Percentiles rank a stretch among this genome's conserved stretches.
These are phyloP conservation scores for Bursaphelenchus mucronatus DNA, from an alignment of 1,140 invertebrate species.

Conservation along the genomic window DNA sequence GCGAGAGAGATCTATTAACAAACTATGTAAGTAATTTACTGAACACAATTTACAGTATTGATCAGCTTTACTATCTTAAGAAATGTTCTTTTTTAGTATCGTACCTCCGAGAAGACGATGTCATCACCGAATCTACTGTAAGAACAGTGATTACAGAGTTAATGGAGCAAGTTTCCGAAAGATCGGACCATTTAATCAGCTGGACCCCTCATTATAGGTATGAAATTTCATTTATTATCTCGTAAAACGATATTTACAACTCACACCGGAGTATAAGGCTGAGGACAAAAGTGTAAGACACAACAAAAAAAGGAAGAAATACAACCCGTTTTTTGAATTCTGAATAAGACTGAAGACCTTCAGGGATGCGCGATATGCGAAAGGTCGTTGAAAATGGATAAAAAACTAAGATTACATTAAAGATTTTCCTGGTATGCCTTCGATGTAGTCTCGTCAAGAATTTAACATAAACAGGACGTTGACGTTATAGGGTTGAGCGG, in stretches of 20 bases:
- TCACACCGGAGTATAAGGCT: no score
- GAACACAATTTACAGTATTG: not conserved
- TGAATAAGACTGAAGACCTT: no score
- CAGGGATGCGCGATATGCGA: no score
- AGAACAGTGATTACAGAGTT: conserved; percentile 31
- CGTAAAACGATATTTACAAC: not conserved
- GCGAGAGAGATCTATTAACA: conserved; percentile 26
- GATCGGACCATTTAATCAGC: conserved; percentile 38
- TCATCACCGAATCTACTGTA: conserved; percentile 31
- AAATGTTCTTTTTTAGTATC: conserved; percentile 17
- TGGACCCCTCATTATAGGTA: conserved; percentile 42
- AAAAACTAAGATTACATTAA: no score
- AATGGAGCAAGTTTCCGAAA: conserved; percentile 31
- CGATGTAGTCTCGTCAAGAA: no score
- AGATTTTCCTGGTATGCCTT: no score
- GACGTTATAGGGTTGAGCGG: no score
- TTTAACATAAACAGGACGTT: no score
- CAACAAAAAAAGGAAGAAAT: no score
- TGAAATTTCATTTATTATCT: conserved; percentile 3
- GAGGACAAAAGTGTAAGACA: no score
- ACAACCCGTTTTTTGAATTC: no score
- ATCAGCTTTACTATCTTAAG: not conserved
- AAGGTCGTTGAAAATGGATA: no score
- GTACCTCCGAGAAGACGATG: conserved; percentile 28
- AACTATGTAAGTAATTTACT: conserved; percentile 26